Base-by-base conservation (phyloP, 2,113 vertebrate genomes). In the Rhombomys opimus region DNA sequence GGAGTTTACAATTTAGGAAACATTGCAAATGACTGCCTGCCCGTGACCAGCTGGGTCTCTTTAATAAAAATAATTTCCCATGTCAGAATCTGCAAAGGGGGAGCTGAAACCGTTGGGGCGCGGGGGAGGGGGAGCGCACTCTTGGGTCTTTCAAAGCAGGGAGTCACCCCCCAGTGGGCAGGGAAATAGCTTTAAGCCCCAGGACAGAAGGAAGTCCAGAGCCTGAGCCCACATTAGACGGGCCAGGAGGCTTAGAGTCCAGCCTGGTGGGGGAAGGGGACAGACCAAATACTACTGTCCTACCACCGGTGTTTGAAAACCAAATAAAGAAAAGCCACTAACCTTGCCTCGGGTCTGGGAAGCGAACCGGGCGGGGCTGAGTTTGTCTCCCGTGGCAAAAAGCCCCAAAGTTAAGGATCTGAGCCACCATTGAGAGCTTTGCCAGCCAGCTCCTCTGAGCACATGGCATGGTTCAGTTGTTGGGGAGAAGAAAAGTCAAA, bases 271-370 rank as follows among this genome's bases (percentile, higher is more conserved):
- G 94, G 95, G 96, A 82, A 61, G 96, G 12, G 27, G 50, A 76
- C 91, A 46, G 52, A 82, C 85, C 38, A 32, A 80, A n/a, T 93
- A 59, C 27, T 89, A 25, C 86, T 0, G 11, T 90, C 77, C 87
- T 50, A 32, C 41, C 67, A 14, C 63, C 75, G 46, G 12, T 25
- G 70, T 81, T 95, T 80, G 30, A n/a, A 72, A 95, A 96, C 41
- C 35, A 94, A 90, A 96, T 41, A 54, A 61, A 92, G 90, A 92
- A 95, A 96, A 95, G 80, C 57, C 98, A 99, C 99, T 98, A 97
- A 99, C 99, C 99, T 99, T 99, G 99, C 93, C 98, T 98, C 96
- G 95, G 94, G 98, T 99, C 98, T 95, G 98, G 98, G 97, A 99
- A 99, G 95, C 97, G 95, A 90, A 98, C 94, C 86, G 97, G 97